Conservation (phyloP, 2,113 vertebrate species). For the Dipodomys spectabilis region DNA sequence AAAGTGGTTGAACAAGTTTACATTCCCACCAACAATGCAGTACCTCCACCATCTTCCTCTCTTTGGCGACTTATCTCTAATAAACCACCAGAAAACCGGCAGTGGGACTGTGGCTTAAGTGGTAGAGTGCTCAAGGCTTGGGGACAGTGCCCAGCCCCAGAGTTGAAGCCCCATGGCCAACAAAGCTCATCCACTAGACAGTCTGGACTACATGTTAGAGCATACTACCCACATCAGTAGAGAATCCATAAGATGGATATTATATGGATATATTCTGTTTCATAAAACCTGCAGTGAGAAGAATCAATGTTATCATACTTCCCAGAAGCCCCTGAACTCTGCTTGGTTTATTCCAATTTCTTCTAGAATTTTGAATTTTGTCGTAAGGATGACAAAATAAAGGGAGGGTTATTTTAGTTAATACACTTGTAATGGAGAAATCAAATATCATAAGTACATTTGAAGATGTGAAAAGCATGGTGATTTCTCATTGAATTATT, state of each 20-base stretch:
- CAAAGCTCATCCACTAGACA: background rate
- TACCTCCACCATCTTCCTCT: no score
- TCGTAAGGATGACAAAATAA: background rate
- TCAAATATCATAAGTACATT: background rate
- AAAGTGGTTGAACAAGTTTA: no score
- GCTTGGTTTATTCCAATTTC: background rate
- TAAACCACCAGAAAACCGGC: no score
- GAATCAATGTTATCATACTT: background rate
- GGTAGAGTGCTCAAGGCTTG: no score
- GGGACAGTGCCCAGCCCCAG: no score
- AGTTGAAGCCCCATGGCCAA: no score
- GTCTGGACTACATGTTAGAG: background rate
- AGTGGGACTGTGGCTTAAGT: no score
- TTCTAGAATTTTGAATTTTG: conserved; percentile 20
- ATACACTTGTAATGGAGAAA: background rate
- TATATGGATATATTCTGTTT: background rate
- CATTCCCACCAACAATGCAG: no score
- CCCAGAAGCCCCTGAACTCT: background rate
- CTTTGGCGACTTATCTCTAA: no score
- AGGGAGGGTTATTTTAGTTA: background rate
- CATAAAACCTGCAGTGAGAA: background rate
- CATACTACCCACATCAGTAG: background rate
- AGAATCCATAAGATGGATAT: background rate
- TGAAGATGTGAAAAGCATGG: background rate
- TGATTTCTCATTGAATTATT: background rate